Base-by-base conservation (phyloP, 2,888 invertebrate genomes). In the Gastrophysa polygoni region DNA sequence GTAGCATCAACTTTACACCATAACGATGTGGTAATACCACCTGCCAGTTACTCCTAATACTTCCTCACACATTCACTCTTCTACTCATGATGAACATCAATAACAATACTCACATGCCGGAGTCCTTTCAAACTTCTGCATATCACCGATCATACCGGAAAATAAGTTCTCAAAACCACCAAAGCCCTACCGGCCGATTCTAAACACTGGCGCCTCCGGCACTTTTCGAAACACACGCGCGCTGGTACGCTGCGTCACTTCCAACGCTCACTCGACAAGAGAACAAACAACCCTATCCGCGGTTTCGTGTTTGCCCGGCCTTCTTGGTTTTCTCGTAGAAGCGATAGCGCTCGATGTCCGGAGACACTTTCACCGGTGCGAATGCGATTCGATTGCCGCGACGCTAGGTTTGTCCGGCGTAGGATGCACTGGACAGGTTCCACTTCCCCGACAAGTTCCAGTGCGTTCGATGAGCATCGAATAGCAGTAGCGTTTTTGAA, bases 351-450 rank as follows among this genome's bases (percentile, higher is more conserved):
- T 32, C 32, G 32, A 32, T 11, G 32, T 11, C 10, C 10, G 32
- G 11, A 32, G 32, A 32, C 32, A n/a, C 38, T 38, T 38, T 38
- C 38, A 14, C 11, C 38, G 38, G 38, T 38, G 38, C 38, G 38
- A 38, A 38, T 38, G 46, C 43, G 24, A 24, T 24, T 24, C 24
- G 24, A 24, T 24, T 51, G 51, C 29, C 29, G 51, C n/a, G 51
- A 29, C n/a, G n/a, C 16, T 2, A 16, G 16, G 49, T 49, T 17
- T 24, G 49, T 49, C 18, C 34, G 18, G 51, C 29, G 51, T 51
- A 32, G 51, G 51, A 28, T 51, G 51, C 51, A 51, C 51, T 51
- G 29, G 51, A 51, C 51, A 51, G 51, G 51, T 51, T 51, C 51
- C 51, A 51, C 51, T 51, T 32, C 51, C 51, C 24, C 7, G 24